phyloP scores from a whole-genome alignment of 2,888 invertebrate species.

The Aproaerema taeniolella region DNA sequence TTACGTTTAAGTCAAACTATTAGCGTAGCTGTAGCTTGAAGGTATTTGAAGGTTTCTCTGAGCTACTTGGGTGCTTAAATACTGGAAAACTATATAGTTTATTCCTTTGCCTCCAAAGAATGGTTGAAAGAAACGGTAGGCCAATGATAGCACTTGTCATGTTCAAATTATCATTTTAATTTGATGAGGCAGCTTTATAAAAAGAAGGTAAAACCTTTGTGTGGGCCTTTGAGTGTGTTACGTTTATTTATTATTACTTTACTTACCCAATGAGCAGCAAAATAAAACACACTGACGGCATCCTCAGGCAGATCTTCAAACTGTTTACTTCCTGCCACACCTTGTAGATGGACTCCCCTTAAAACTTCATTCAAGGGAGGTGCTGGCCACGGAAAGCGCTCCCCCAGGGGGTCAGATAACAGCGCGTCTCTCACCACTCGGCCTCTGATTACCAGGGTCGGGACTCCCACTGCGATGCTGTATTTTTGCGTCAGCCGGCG shows the following conservation, averaged over 20 bases:
- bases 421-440: conserved; percentile 81
- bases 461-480: conserved; percentile 86
- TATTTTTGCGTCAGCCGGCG: conserved; percentile 85
- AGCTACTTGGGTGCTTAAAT: too few species aligned
- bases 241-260: too few species aligned
- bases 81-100: too few species aligned
- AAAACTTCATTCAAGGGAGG: conserved; percentile 80
- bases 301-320: conserved; percentile 80
- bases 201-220: too few species aligned
- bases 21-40: too few species aligned
- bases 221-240: too few species aligned
- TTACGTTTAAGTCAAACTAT: neutral
- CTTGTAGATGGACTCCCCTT: conserved; percentile 66
- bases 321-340: conserved; percentile 46
- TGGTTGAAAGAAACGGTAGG: too few species aligned
- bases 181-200: too few species aligned
- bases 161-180: too few species aligned
- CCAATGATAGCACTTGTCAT: too few species aligned
- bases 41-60: too few species aligned
- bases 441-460: conserved; percentile 85
- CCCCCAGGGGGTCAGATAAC: conserved; percentile 80
- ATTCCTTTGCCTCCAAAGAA: too few species aligned
- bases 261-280: conserved; percentile 93
- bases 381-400: conserved; percentile 88
- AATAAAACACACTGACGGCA: conserved; percentile 86